Base-by-base conservation (phyloP, 2,888 invertebrate genomes). In the Xylocampa areola region DNA sequence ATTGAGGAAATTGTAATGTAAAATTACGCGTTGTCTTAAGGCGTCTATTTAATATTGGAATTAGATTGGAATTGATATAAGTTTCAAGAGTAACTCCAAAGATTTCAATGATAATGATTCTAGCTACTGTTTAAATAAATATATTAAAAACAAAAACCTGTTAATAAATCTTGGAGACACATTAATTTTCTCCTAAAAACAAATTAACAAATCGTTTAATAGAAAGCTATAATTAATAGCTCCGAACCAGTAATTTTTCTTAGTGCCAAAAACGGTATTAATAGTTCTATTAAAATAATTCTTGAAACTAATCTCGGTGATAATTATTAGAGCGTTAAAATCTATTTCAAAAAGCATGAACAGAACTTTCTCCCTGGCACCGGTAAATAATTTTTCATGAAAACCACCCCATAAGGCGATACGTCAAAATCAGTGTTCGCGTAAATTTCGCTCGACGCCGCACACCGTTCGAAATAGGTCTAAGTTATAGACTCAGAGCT, bases 371-470 rank as follows among this genome's bases (percentile, higher is more conserved):
- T 36, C 36, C 50, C 29, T 76, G 73, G 76, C 69, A 70, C 73
- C 70, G 72, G 70, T 75, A 74, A 81, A 85, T 83, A 81, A 90
- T 90, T 87, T 89, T 89, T 90, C 88, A 88, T 65, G 67, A 58
- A 66, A 73, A 79, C 79, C 75, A 71, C 80, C 79, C 84, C 80
- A 82, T 80, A 86, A 85, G 87, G 80, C 87, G 86, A 89, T 89
- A 88, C 87, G 89, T 91, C 91, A 90, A 89, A 90, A 90, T 90
- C 90, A 90, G 89, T 89, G 89, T 87, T 87, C 84, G 82, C 84
- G 86, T 86, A 87, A 89, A 89, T 89, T 89, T 84, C 55, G 77
- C 81, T 79, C 77, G 76, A 80, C 79, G 70, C 81, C 79, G 80
- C 80, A 77, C 81, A 80, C 83, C 79, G 74, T 78, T 79, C 64